phyloP scores from a whole-genome alignment of 2,888 invertebrate species.

The Blastobasis adustella region DNA sequence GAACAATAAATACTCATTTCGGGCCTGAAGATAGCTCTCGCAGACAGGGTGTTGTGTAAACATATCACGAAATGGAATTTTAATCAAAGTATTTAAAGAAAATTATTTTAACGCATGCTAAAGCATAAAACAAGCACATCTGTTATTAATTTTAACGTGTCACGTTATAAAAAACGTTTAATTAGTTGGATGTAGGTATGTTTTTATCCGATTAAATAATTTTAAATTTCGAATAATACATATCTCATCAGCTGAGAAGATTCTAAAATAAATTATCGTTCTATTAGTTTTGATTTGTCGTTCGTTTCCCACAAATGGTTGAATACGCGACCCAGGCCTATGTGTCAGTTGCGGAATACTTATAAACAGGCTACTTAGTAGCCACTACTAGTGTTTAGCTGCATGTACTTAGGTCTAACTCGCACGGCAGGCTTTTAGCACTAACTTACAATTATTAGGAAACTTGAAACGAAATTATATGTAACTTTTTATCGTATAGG shows the following conservation, averaged over 20 bases:
- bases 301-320: slow-evolving; percentile 11
- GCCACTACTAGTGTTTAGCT: slow-evolving; percentile 16
- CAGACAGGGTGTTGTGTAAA: slow-evolving; percentile 58
- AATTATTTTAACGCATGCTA: slow-evolving; percentile 8
- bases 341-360: slow-evolving; percentile 31
- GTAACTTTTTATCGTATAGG: too few relatives aligned
- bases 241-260: slow-evolving; percentile 25
- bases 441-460: too few relatives aligned
- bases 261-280: slow-evolving; percentile 17
- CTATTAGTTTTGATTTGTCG: slow-evolving; percentile 17
- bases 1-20: slow-evolving; percentile 51
- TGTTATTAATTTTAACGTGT: too few relatives aligned
- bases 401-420: neutral
- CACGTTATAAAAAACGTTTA: neutral
- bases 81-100: slow-evolving; percentile 20
- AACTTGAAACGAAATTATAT: too few relatives aligned
- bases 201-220: slow-evolving; percentile 1
- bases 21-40: slow-evolving; percentile 44
- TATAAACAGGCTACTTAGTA: slow-evolving; percentile 25
- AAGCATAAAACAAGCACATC: neutral
- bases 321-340: slow-evolving; percentile 48
- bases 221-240: slow-evolving; percentile 19
- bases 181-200: neutral
- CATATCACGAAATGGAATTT: slow-evolving; percentile 52
- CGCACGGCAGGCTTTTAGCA: too few relatives aligned